Evolutionary conservation across 1,140 invertebrate species (phyloP).

Genomic region (silkworm (Bombyx mori)): DNA sequence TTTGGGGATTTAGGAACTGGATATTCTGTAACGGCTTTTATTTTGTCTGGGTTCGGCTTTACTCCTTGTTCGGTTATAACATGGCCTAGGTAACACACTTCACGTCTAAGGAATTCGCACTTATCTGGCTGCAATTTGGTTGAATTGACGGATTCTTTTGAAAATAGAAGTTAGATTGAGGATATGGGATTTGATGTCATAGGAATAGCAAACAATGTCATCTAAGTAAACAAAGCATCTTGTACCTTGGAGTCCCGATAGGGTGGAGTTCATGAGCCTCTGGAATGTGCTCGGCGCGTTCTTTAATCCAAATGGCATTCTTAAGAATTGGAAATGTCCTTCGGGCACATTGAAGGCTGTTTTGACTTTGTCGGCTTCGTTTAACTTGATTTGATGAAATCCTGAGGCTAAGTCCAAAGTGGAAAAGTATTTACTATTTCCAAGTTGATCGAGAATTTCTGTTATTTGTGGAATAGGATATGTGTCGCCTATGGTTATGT

Average conservation of each 20-base stretch:
- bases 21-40: conserved; percentile 1
- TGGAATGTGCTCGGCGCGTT: conserved; percentile 4
- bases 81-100: conserved; percentile 12
- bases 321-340: conserved; percentile 1
- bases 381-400: background rate
- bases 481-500: conserved; percentile 38
- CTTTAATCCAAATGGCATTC: conserved; percentile 2
- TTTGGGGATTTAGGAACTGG: conserved; percentile 4
- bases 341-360: background rate
- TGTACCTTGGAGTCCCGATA: conserved; percentile 24
- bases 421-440: conserved; percentile 1
- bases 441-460: conserved; percentile 2
- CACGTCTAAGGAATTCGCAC: conserved; percentile 8
- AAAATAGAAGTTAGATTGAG: conserved; percentile 37
- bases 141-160: conserved; percentile 24
- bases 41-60: conserved; percentile 3
- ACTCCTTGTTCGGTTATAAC: conserved; percentile 9
- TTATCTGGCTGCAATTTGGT: conserved; percentile 44
- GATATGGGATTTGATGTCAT: conserved; percentile 44
- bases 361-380: background rate
- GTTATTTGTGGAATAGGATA: conserved; percentile 14
- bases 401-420: conserved; percentile 1
- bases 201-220: conserved; percentile 52
- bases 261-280: conserved; percentile 1
- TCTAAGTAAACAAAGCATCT: conserved; percentile 60